phyloP scores from a whole-genome alignment of 2,113 vertebrate genomes.

The Mionectes macconnelli region DNA sequence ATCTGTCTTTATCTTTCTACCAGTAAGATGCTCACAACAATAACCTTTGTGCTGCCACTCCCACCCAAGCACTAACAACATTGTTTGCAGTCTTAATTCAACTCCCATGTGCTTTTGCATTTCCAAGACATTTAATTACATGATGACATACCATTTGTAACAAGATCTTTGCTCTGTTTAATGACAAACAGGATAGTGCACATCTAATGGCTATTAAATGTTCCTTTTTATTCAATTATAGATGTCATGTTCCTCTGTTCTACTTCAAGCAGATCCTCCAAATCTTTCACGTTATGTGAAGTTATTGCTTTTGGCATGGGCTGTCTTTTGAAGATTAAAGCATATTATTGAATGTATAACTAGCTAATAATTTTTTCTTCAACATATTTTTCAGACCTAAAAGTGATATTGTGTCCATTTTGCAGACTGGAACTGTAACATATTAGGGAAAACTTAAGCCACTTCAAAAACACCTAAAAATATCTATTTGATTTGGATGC shows the following conservation, averaged over 20 bases:
- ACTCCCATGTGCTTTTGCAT: neutral
- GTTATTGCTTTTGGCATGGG: neutral
- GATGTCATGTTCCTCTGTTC: neutral
- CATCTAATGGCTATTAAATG: conserved; percentile 6
- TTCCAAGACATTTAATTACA: conserved; percentile 48
- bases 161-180: conserved; percentile 23
- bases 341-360: neutral
- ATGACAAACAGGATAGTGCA: neutral
- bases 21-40: neutral
- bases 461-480: neutral
- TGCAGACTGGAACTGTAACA: neutral
- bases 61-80: neutral
- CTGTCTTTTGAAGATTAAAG: neutral
- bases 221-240: conserved; percentile 19
- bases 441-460: fast-evolving
- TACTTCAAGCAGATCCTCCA: neutral
- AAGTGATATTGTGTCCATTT: neutral
- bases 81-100: neutral
- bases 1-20: neutral
- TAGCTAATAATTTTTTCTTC: neutral
- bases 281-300: neutral
- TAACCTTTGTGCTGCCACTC: neutral
- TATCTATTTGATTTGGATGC: neutral
- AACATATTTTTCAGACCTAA: neutral
- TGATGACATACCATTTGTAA: neutral